phyloP scores from a whole-genome alignment of 2,113 vertebrate species.

The Marcusenius ussheri region DNA sequence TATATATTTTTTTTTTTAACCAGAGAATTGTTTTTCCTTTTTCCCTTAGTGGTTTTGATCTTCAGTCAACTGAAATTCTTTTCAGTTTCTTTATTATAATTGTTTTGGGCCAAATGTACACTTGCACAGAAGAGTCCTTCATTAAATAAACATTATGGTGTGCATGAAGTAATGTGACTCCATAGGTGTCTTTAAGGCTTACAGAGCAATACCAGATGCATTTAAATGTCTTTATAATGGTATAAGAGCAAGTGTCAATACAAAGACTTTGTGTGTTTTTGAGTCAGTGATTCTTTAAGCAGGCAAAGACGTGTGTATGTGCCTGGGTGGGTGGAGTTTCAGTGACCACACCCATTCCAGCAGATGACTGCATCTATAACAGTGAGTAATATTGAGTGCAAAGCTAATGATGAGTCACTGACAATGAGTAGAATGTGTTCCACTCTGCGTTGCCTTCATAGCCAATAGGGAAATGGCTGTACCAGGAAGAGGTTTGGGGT shows the following conservation, averaged over 20 bases:
- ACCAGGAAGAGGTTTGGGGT: conserved; percentile 20
- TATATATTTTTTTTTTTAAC: not conserved
- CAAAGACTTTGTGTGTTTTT: not conserved
- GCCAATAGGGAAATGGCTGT: not conserved
- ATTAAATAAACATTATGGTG: not conserved
- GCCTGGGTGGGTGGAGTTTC: conserved; percentile 12
- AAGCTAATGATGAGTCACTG: not conserved
- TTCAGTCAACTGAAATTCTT: not conserved
- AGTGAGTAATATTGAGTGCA: not conserved
- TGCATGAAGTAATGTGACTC: not conserved
- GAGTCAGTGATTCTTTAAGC: not conserved
- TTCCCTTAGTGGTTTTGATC: not conserved
- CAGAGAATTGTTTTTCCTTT: not conserved
- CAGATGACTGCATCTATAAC: conserved; percentile 2
- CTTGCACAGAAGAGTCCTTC: not conserved
- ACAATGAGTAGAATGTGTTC: not conserved
- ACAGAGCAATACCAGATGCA: not conserved
- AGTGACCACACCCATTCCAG: not conserved
- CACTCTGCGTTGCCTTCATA: not conserved
- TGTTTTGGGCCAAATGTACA: not conserved
- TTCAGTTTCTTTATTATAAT: not conserved
- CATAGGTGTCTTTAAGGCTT: not conserved
- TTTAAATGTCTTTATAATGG: not conserved
- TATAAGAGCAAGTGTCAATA: not conserved
- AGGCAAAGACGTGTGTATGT: not conserved